Conservation (phyloP, 1,140 invertebrate species). For the Halictus rubicundus region DNA sequence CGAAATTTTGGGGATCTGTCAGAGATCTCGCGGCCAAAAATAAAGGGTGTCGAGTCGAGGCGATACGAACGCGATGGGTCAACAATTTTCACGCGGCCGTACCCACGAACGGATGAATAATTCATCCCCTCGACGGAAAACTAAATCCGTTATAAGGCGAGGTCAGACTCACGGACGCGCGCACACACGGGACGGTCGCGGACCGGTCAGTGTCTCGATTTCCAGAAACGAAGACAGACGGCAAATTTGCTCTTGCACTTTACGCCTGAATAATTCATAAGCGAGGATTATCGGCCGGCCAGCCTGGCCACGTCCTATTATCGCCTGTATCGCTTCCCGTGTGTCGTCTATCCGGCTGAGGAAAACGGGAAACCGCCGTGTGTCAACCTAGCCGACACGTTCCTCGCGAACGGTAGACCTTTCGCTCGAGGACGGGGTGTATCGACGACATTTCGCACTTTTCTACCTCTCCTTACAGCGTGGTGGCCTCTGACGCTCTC, state of each 20-base stretch:
- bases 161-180: slow-evolving; percentile 19
- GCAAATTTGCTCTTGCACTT: slow-evolving; percentile 70
- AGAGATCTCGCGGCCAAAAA: slow-evolving; percentile 5
- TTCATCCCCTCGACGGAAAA: slow-evolving; percentile 59
- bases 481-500: too few species aligned
- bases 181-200: slow-evolving; percentile 28
- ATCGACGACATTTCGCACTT: too few species aligned
- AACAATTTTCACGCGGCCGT: slow-evolving; percentile 38
- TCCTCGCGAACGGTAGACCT: too few species aligned
- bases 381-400: too few species aligned
- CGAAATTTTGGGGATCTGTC: not conserved
- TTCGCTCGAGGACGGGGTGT: too few species aligned
- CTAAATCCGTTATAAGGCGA: slow-evolving; percentile 58
- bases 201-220: slow-evolving; percentile 57
- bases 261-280: slow-evolving; percentile 65
- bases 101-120: slow-evolving; percentile 49
- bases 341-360: not conserved
- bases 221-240: slow-evolving; percentile 68
- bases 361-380: not conserved
- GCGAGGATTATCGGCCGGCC: slow-evolving; percentile 55
- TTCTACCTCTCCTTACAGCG: too few species aligned
- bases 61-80: slow-evolving; percentile 20
- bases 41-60: slow-evolving; percentile 13
- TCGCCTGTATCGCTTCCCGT: slow-evolving; percentile 46
- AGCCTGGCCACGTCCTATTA: slow-evolving; percentile 56